phyloP scores from a whole-genome alignment of 2,888 invertebrate genomes.

The Adelognathus sp. region DNA sequence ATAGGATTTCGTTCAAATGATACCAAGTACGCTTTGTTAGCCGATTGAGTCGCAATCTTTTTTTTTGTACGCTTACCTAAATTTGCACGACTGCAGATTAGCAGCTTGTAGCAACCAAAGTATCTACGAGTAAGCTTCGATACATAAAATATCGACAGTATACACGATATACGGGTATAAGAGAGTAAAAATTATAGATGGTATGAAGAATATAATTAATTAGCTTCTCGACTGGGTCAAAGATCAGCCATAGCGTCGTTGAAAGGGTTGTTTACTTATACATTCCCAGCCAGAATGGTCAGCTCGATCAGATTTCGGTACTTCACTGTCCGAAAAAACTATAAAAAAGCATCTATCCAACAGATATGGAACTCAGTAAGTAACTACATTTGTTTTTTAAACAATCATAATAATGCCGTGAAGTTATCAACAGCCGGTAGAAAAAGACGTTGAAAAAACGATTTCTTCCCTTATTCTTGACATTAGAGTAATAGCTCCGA shows the following conservation, averaged over 20 bases:
- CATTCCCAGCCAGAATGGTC: too few relatives aligned
- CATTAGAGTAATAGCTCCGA: too few relatives aligned
- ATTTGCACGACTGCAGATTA: constrained; percentile 62
- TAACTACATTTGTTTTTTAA: too few relatives aligned
- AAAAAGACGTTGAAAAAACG: too few relatives aligned
- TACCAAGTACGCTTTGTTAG: constrained; percentile 21
- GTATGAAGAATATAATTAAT: not conserved
- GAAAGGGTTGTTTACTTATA: too few relatives aligned
- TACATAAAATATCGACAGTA: constrained; percentile 12
- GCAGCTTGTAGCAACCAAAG: constrained; percentile 62
- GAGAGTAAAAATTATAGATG: not conserved
- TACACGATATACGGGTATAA: constrained; percentile 13
- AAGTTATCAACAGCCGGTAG: too few relatives aligned
- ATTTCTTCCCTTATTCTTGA: too few relatives aligned
- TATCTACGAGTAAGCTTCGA: constrained; percentile 53
- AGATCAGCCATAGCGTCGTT: constrained; percentile 4
- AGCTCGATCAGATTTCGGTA: too few relatives aligned
- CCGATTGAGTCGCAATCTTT: constrained; percentile 38
- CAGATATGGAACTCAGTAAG: too few relatives aligned
- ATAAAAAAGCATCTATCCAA: too few relatives aligned
- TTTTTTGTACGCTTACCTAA: constrained; percentile 63
- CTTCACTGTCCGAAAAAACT: too few relatives aligned
- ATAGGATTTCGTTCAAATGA: constrained; percentile 32
- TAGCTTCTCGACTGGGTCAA: not conserved
- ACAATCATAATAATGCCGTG: too few relatives aligned